Base-by-base conservation (phyloP, 1,140 invertebrate species). In the Subanguina moxae region DNA sequence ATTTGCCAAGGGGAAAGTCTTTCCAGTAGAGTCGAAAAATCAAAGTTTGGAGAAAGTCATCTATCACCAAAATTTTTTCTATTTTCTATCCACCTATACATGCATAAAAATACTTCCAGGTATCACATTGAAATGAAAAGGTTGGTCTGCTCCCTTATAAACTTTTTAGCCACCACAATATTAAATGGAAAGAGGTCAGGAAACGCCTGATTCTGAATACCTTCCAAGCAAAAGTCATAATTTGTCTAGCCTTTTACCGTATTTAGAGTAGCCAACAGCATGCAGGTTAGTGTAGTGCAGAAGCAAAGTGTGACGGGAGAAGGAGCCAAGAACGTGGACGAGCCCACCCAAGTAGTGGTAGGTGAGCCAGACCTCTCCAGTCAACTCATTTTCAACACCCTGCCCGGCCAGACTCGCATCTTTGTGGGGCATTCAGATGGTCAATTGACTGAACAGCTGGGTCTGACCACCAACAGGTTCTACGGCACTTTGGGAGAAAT, bases 381-480 rank as follows among this genome's bases (percentile, higher is more conserved):
- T 11, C 73, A 80, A 23, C 63, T 82, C 25, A 72, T 83, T 17
- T 82, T 82, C 57, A 82, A 82, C 64, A 80, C 82, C 9, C 61
- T 76, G 46, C 75, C 81, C 23, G 77, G 77, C 43, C 75, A 83
- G 42, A 81, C 79, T 0, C 66, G 57, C 5, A 45, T 82, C 17
- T 66, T 61, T 21, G 28, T 82, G 13, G 80, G 80, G 45, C 61
- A 43, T 58, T 21, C 17, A 8, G 73, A 79, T 32, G 15, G 32
- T 23, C 27, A 59, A 52, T 45, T 70, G 11, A 46, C 76, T 30
- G 65, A 71, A 30, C 69, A 78, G 19, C 57, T 82, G 27, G 72
- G 72, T 13, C 52, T 81, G 15, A 58, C 65, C 46, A 83, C 72
- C 13, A 72, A 77, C 56, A 71, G 75, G 52, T 82, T 82, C 65